These are phyloP conservation scores for Lutraria rhynchaena DNA, from an alignment of 1,140 invertebrate genomes.

Conservation along the genomic window DNA sequence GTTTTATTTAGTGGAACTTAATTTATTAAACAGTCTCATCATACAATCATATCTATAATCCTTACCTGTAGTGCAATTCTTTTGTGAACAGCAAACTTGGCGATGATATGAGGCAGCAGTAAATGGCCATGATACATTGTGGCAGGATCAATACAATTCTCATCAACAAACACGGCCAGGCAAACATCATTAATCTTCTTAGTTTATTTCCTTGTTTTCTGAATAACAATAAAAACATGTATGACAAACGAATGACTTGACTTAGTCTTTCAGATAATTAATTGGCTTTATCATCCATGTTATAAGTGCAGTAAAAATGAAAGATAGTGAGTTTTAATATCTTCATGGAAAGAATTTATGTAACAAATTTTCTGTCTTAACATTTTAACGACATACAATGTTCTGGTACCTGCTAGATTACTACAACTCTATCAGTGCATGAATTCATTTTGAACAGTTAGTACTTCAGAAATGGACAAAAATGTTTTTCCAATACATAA, in stretches of 20 bases:
- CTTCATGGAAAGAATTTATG: neutral
- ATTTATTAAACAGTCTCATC: no score
- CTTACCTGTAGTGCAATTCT: conserved; percentile 95
- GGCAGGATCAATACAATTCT: conserved; percentile 97
- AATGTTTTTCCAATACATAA: no score
- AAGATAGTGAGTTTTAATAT: no score
- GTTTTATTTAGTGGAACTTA: no score
- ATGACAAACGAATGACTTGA: no score
- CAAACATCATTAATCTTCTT: conserved; percentile 97
- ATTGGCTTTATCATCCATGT: no score
- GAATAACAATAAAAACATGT: conserved; percentile 43
- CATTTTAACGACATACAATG: no score
- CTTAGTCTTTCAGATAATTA: neutral
- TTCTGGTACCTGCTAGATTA: neutral
- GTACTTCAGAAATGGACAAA: no score
- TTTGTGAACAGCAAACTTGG: conserved; percentile 98
- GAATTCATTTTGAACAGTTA: no score
- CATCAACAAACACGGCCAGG: conserved; percentile 97
- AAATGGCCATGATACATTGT: conserved; percentile 98
- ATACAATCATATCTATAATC: no score
- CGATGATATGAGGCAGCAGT: conserved; percentile 98
- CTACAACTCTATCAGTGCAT: no score
- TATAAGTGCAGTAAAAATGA: no score
- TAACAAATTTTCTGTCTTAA: neutral
- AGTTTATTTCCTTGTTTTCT: conserved; percentile 94